Evolutionary conservation across 2,888 invertebrate species (phyloP).

Genomic region (Euzetes globulus): DNA sequence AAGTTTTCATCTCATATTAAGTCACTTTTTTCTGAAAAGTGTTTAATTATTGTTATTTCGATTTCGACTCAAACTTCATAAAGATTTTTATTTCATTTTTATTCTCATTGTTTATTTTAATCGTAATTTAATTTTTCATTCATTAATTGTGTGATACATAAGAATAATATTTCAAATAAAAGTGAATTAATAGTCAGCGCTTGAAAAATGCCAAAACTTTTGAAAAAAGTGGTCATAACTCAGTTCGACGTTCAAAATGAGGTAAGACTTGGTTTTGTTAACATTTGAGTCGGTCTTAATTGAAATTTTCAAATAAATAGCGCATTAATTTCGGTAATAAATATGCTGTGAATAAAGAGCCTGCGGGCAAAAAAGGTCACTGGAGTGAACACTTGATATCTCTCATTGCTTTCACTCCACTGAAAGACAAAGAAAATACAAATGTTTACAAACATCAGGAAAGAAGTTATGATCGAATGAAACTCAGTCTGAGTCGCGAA

Average conservation of each 20-base stretch:
- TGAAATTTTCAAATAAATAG: not conserved
- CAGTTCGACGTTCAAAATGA: not conserved
- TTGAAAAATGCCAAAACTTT: not conserved
- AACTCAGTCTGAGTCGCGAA: not conserved
- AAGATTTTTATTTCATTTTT: not conserved
- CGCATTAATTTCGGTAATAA: not conserved
- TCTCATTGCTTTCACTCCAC: not conserved
- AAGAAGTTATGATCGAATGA: slow-evolving; percentile 12
- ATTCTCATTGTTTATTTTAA: not conserved
- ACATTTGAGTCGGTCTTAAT: not conserved
- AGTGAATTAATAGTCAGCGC: not conserved
- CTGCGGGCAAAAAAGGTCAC: not conserved
- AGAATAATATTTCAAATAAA: not conserved
- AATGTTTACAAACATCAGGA: not conserved
- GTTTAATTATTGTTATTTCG: not conserved
- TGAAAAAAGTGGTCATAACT: not conserved
- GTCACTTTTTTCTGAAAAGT: too few species aligned
- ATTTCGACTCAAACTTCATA: not conserved
- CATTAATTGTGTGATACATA: not conserved
- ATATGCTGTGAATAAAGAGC: not conserved
- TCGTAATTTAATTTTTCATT: not conserved
- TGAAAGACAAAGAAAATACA: not conserved
- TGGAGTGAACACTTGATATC: slow-evolving; percentile 11
- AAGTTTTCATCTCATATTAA: too few species aligned
- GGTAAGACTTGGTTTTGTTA: not conserved